Base-by-base conservation (phyloP, 2,797 vertebrate genomes). In the Lacerta bilineata region DNA sequence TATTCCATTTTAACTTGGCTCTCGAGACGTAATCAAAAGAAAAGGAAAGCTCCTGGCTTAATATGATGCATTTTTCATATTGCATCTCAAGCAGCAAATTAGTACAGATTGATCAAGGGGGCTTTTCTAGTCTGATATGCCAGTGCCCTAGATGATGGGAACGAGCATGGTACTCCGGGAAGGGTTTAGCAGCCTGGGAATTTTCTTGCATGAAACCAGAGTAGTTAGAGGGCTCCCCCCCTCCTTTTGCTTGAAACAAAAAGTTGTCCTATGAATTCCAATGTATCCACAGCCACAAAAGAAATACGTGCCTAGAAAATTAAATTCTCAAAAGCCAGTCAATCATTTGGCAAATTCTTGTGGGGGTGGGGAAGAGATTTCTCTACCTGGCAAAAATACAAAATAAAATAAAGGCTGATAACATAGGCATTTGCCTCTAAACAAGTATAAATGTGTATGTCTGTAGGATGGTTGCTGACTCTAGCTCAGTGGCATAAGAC, bases 1-100 rank as follows among this genome's bases (percentile, higher is more conserved):
- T 76, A 86, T 93, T 96, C 85, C 86, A 91, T 94, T 96, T 94
- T 92, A 95, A 94, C 92, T 93, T 71, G 1, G 88, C 89, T 94
- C 89, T 84, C 91, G 92, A 93, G 86, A 95, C 64, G 85, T 87
- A 72, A 71, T 72, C 89, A 78, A 93, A 94, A 89, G 55, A 82
- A 55, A 92, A 91, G 15, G 76, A 94, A 92, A 90, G 1, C 71
- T 92, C 61, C 41, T 91, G 86, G 76, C 82, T 93, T 95, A 94
- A 92, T 93, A 85, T 85, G 87, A 27, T 85, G 76, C 39, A 88
- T 95, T 94, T 95, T 94, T 93, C 94, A 93, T 91, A 88, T 0
- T 72, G 68, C 86, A 55, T 84, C 86, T 94, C 74, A 90, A 91
- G 93, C 90, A 89, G 93, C 75, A 93, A 94, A 95, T 95, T 88